Percentiles rank a stretch among this genome's conserved stretches.
phyloP scores from a whole-genome alignment of 2,888 invertebrate genomes.

The Zele albiditarsus region DNA sequence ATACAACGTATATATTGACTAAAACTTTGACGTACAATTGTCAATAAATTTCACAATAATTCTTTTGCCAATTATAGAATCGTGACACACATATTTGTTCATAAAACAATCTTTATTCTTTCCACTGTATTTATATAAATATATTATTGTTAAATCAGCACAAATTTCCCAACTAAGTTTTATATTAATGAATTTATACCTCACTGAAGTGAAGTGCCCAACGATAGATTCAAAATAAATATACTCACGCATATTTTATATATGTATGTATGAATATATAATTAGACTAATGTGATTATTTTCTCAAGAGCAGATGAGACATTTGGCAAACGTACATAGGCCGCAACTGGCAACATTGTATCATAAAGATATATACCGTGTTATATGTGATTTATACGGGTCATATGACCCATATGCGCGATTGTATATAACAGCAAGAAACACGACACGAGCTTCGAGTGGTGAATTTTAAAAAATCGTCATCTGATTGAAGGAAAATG shows the following conservation, averaged over 20 bases:
- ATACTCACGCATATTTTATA: background rate
- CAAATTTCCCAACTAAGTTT: background rate
- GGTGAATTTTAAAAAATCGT: too few species aligned
- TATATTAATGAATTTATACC: background rate
- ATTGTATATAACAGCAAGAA: slow-evolving; percentile 3
- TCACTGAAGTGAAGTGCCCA: background rate
- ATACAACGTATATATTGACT: background rate
- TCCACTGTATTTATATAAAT: background rate
- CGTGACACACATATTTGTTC: background rate
- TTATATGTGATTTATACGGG: slow-evolving; percentile 8
- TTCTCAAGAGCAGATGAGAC: background rate
- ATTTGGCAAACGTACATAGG: background rate
- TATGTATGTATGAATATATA: background rate
- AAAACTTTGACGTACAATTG: background rate
- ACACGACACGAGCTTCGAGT: too few species aligned
- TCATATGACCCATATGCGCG: slow-evolving; percentile 11
- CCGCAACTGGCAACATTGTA: slow-evolving; percentile 20
- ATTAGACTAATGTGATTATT: background rate
- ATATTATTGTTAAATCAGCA: background rate
- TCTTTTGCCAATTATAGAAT: background rate
- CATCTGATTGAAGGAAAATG: too few species aligned
- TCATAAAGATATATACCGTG: background rate
- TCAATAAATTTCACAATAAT: background rate
- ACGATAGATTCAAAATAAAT: background rate
- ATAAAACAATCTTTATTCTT: background rate